Evolutionary conservation across 2,888 invertebrate species (phyloP), one percentile per base, ranked within the genome.

Genomic region (Calliopum simillimum): DNA sequence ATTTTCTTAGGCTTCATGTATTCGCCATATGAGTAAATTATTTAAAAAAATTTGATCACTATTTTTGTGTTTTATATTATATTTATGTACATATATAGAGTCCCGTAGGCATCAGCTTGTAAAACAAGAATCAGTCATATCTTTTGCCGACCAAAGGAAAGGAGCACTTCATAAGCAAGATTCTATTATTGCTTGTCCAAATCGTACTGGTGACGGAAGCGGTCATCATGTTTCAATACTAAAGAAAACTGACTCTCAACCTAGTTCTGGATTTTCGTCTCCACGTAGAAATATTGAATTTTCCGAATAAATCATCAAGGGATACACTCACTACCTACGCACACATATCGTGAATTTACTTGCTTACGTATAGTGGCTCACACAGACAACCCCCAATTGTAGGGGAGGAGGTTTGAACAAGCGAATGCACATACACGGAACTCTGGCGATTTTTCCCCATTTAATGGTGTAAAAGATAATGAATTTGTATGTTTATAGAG

Each of bases 111-210:
- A 86, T 77, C 85, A 85, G 72, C 78, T 86, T 74, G 86, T 86
- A 12, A 86, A 86, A 71, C 86, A 86, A 76, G 86, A 86, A 70
- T 86, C 86, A 16, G 84, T 86, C 61, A 86, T 86, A 75, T 86
- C 86, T 19, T 86, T 86, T 76, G 86, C 86, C 69, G 86, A 86
- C 76, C 86, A 86, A 76, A 82, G 83, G 23, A 81, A 86, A n/a
- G 83, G 85, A 6, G 83, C 81, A 59, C 83, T 83, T 56, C 82
- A 82, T 70, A 86, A 86, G 69, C 86, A 86, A 75, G 86, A 86
- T 58, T 86, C 86, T n/a, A 80, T 86, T 64, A 83, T 86, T 62
- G 81, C 81, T 51, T 82, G 80, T 77, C 82, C 81, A 68, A 83
- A 82, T 75, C 83, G 86, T n/a, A 78, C 79, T 72, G 82, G 83